phyloP scores from a whole-genome alignment of 2,113 vertebrate genomes.

The Caranx melampygus region DNA sequence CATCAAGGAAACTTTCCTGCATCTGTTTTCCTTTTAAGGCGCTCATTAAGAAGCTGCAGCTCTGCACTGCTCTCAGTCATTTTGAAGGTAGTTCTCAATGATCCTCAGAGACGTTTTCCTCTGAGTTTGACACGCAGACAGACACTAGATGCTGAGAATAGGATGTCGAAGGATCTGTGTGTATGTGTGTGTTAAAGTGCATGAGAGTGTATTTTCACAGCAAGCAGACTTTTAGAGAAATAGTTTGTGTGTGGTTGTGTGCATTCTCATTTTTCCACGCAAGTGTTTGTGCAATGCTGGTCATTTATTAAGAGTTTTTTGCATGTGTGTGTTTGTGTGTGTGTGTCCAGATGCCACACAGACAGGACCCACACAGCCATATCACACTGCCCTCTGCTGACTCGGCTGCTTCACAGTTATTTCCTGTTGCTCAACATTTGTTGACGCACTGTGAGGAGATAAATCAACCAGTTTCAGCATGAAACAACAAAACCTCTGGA shows the following conservation, averaged over 20 bases:
- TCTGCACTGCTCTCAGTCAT: no score
- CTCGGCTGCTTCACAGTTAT: background rate
- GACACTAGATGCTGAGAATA: background rate
- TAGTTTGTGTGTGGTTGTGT: background rate
- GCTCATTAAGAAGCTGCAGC: background rate
- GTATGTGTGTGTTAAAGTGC: background rate
- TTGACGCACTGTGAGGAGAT: conserved; percentile 1
- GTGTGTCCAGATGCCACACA: conserved; percentile 8
- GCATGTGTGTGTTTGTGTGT: background rate
- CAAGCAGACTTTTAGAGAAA: background rate
- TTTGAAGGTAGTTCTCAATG: background rate
- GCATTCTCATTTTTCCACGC: background rate
- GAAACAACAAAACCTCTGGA: background rate
- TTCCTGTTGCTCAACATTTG: conserved; percentile 23
- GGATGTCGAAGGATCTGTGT: background rate
- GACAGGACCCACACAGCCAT: background rate
- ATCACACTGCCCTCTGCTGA: background rate
- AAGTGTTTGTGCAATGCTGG: background rate
- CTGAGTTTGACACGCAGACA: background rate
- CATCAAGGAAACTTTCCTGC: background rate
- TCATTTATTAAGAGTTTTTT: no score
- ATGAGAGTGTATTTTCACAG: background rate
- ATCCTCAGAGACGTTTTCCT: background rate
- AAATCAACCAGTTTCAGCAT: background rate
- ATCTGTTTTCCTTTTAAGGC: background rate